Base-by-base conservation (phyloP, 2,797 vertebrate genomes). In the Pseudomugil tenellus region DNA sequence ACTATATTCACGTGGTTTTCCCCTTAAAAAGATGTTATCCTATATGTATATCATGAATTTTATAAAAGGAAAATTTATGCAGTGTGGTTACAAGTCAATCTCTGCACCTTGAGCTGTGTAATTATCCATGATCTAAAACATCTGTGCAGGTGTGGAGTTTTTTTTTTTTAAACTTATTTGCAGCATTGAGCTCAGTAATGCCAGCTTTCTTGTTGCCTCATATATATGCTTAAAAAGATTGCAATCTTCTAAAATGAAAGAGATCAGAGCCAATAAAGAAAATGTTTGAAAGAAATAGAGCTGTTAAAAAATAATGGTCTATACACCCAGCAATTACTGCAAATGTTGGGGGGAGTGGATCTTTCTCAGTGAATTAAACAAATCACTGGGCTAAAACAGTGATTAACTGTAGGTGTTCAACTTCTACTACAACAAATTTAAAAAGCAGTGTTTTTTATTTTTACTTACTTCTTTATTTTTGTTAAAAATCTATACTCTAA, bases 81-180 rank as follows among this genome's bases (percentile, higher is more conserved):
- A 41, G 16, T 6, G 17, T 41, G 37, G 4, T 41, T 2, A 5
- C 39, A 19, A 41, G 14, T 21, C 7, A 21, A 7, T 26, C 48
- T 49, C 14, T 49, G 21, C 28, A 43, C 23, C 53, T 21, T 57
- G 46, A 58, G 31, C 25, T 29, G 17, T 21, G 25, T n/a, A 56
- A n/a, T 49, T 34, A 49, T 28, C 17, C 12, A 34, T 12, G 31
- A 32, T 55, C 9, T 28, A 25, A 67, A 67, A 67, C 25, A 17
- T 34, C 1, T 2, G 51, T 41, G 35, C 37, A 41, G 1, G 12
- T 63, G 46, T 34, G 23, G 21, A 52, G n/a, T 0, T 12, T 4
- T 53, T 29, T 62, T 62, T 26, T 29, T 62, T 62, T 26, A 3
- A 10, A 34, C 43, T n/a, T 43, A 6, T 19, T 43, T 13, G 7